Base-by-base conservation (phyloP, 2,113 vertebrate species). In the Tetraodon nigroviridis region DNA sequence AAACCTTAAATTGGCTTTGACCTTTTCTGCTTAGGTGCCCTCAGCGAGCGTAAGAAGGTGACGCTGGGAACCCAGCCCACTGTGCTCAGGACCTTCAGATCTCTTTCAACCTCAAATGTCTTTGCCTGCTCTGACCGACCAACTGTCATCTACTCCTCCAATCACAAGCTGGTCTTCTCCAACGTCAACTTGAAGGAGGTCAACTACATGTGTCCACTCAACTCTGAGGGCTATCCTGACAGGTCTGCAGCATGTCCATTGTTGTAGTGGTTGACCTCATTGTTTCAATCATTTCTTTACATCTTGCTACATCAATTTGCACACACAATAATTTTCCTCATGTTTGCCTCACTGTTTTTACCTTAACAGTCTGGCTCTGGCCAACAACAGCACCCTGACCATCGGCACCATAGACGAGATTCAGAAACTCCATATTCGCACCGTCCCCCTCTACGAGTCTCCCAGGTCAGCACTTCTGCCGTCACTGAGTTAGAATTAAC, bases 171-270 rank as follows among this genome's bases (percentile, higher is more conserved):
- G 73, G 97, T 99, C 60, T 99, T 99, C 89, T 98, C 96, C 76
- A 99, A 99, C 0, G 97, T 99, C 87, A 99, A 99, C 89, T 94
- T 99, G 68, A 99, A 99, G 83, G 97, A 99, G 73, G 97, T 99
- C 84, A 99, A 99, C 86, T 99, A 99, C 76, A 99, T 99, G 97
- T 99, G 97, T 78, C 97, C 97, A 0, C 94, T 99, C 76, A 99
- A 99, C 90, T 99, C 97, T 0, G 95, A 99, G 21, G 97, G 97
- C 0, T 99, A 99, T 45, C 97, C 97, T 0, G 97, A 99, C 90
- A 99, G 97, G 97, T 95, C 54, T 76, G 89, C 19, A 10, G 27
- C 55, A 21, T 37, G 7, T 12, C 32, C 8, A 37, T 37, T 37
- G 32, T 12, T 37, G 10, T 10, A 37, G 1, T 37, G 32, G 32